A percentile compares a stretch with the other conserved stretches of the same genome.
These are phyloP conservation scores for Idris sp. DNA, from an alignment of 1,140 invertebrate genomes.

Conservation along the genomic window DNA sequence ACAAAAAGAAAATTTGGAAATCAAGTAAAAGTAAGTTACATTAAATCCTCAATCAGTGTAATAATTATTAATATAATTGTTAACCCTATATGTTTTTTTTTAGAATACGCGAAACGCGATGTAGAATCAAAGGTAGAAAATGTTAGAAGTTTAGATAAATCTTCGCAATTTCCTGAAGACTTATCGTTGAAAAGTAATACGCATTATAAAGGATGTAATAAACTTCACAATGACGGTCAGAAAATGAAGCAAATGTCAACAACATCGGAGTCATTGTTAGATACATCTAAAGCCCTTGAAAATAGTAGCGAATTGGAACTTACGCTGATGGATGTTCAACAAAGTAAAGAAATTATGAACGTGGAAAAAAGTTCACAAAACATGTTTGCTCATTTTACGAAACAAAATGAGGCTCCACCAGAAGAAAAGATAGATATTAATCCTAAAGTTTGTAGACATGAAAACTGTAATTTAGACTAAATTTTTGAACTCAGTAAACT, in stretches of 20 bases:
- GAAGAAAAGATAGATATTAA: too few relatives aligned
- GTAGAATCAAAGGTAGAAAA: slow-evolving; percentile 3
- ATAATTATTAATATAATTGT: slow-evolving; percentile 15
- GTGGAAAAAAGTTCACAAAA: too few relatives aligned
- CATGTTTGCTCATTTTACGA: too few relatives aligned
- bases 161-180: slow-evolving; percentile 30
- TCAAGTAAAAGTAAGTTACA: slow-evolving; percentile 45
- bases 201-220: slow-evolving; percentile 5
- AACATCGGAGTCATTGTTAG: slow-evolving; percentile 35
- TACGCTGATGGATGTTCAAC: too few relatives aligned
- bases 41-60: slow-evolving; percentile 1
- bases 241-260: slow-evolving; percentile 26
- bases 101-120: slow-evolving; percentile 29
- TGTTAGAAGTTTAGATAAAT: slow-evolving; percentile 38
- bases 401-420: too few relatives aligned
- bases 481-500: too few relatives aligned
- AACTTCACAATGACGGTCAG: slow-evolving; percentile 38
- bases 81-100: slow-evolving; percentile 8
- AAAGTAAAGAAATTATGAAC: not conserved
- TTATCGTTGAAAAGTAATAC: slow-evolving; percentile 15
- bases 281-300: slow-evolving; percentile 5
- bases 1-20: slow-evolving; percentile 44
- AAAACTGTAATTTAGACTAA: too few relatives aligned
- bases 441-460: too few relatives aligned
- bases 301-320: slow-evolving; percentile 19